Evolutionary conservation across 1,140 invertebrate genomes (phyloP), one percentile per base, ranked within the genome.

Genomic region (Monochamus saltuarius): DNA sequence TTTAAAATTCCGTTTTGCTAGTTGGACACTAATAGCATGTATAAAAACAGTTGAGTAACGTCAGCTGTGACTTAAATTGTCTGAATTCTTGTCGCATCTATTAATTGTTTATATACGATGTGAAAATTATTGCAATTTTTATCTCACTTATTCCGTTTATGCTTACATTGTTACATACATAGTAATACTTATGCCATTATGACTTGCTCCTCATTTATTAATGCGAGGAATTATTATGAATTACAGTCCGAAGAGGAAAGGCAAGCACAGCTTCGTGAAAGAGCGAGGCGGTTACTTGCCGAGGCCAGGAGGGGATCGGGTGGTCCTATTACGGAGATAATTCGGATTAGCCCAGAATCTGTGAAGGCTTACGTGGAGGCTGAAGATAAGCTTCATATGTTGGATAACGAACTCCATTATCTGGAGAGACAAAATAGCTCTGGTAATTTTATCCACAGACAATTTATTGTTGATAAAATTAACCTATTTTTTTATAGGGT

Each of bases 211-310:
- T 2, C 6, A 29, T 29, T 29, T 29, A 29, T 29, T 29, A 29
- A 29, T 6, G 22, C 22, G 22, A 29, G 22, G 2, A 29, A 29
- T 40, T 38, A 39, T 50, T 56, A 56, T 57, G 64, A 39, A n/a
- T 62, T 69, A 16, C 74, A 86, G 80, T 83, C 79, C 61, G 87
- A 95, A 73, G 89, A 93, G 61, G 92, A 94, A 67, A 83, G 93
- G 64, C 92, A 96, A 70, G 87, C 87, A 58, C 86, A 89, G 63
- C 76, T 97, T 46, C 80, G 90, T 19, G 94, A 97, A 78, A 82
- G 94, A 72, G 95, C 95, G 43, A 84, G 92, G 64, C 85, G 87
- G 71, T 78, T 98, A 39, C 95, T 98, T 59, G 92, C 91, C 0
- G 92, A 97, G 73, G 92, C 93, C 0, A 83, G 91, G 70, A 83